Evolutionary conservation across 1,140 invertebrate genomes (phyloP).

Genomic region (Hydropsyche tenuis): DNA sequence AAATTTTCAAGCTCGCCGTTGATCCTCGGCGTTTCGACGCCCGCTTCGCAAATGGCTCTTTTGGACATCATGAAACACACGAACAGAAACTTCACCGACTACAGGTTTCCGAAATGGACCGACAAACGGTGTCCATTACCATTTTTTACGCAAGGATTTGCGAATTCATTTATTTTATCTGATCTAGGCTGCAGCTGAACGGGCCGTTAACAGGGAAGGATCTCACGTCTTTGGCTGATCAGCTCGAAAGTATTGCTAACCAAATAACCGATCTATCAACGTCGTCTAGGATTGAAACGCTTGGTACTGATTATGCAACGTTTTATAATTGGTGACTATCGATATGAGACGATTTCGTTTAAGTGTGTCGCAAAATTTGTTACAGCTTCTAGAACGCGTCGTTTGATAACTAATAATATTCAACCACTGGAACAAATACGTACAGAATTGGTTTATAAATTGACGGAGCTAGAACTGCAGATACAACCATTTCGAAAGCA

Average conservation of each 20-base stretch:
- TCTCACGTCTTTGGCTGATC: slow-evolving; percentile 73
- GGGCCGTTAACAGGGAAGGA: slow-evolving; percentile 76
- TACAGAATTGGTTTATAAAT: slow-evolving; percentile 74
- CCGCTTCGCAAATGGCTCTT: slow-evolving; percentile 59
- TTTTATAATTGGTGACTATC: slow-evolving; percentile 5
- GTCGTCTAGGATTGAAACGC: slow-evolving; percentile 70
- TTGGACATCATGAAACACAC: slow-evolving; percentile 70
- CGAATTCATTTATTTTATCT: slow-evolving; percentile 23
- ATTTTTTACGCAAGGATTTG: background rate
- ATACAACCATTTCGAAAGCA: slow-evolving; percentile 70
- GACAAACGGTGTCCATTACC: too few relatives aligned
- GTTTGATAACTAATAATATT: slow-evolving; percentile 67
- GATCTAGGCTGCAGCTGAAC: slow-evolving; percentile 61
- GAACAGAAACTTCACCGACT: slow-evolving; percentile 71
- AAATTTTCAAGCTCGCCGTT: slow-evolving; percentile 26
- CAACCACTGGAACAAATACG: slow-evolving; percentile 73
- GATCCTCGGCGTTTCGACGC: slow-evolving; percentile 33
- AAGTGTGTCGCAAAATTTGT: slow-evolving; percentile 10
- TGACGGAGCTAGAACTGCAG: slow-evolving; percentile 77
- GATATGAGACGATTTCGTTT: background rate
- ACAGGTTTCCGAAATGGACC: slow-evolving; percentile 58
- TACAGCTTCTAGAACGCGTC: slow-evolving; percentile 67
- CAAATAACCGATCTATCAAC: slow-evolving; percentile 73
- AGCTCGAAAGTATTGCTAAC: slow-evolving; percentile 74
- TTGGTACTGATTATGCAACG: slow-evolving; percentile 53